A percentile compares a stretch with the other conserved stretches of the same genome.
Evolutionary conservation across 2,113 vertebrate species (phyloP).

Genomic region (Toxotes chatareus): DNA sequence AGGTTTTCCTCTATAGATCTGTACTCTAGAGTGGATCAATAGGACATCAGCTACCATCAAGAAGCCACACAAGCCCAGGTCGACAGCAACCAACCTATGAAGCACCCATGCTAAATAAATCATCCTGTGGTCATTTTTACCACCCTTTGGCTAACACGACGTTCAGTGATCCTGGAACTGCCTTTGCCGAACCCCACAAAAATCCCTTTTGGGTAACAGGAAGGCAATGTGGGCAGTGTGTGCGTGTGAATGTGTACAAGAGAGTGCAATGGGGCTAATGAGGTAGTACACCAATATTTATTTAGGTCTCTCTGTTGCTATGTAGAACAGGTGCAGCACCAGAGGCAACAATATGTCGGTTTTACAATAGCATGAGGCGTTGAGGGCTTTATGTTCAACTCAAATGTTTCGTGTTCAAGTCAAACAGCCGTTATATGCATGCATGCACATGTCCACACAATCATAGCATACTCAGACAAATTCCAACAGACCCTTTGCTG

Average conservation of each 20-base stretch:
- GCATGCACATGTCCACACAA: conserved; percentile 28
- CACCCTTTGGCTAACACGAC: conserved; percentile 19
- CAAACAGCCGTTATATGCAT: conserved; percentile 16
- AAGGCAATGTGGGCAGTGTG: neutral
- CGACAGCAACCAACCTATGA: conserved; percentile 23
- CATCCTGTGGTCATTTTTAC: neutral
- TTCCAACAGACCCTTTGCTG: neutral
- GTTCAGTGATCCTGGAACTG: conserved; percentile 16
- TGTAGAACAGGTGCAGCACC: conserved; percentile 80
- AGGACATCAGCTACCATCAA: conserved; percentile 30
- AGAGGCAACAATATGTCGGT: conserved; percentile 75
- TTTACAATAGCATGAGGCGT: conserved; percentile 55
- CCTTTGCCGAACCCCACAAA: neutral
- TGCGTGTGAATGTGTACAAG: conserved; percentile 18
- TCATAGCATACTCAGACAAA: neutral
- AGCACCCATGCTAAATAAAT: conserved; percentile 44
- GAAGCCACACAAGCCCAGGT: conserved; percentile 36
- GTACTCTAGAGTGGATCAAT: conserved; percentile 55
- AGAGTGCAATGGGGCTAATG: conserved; percentile 23
- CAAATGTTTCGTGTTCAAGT: conserved; percentile 28
- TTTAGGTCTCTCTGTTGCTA: conserved; percentile 75
- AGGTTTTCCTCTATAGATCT: conserved; percentile 32
- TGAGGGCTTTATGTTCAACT: conserved; percentile 31
- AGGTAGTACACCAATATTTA: conserved; percentile 60
- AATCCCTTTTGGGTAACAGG: conserved; percentile 18